These are phyloP conservation scores for Eupithecia inturbata DNA, from an alignment of 2,888 invertebrate species.

Conservation along the genomic window DNA sequence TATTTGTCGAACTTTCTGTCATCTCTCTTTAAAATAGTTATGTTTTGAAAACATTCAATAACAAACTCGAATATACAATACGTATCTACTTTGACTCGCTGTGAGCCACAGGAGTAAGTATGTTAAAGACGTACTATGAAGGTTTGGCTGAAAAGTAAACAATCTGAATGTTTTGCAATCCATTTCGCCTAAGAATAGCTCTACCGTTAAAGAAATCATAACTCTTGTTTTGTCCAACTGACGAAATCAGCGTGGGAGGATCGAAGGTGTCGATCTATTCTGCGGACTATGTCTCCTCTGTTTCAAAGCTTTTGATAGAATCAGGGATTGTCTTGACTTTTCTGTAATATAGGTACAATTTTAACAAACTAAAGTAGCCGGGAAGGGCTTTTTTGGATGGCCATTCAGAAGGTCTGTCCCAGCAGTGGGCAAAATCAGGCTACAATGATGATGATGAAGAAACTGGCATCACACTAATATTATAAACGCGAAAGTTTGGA, in stretches of 20 bases:
- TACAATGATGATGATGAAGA: too few relatives aligned
- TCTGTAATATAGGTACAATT: too few relatives aligned
- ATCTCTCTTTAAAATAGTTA: not conserved
- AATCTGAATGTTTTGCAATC: not conserved
- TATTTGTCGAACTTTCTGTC: too few relatives aligned
- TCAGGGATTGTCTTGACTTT: not conserved
- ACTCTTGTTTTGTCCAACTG: constrained; percentile 34
- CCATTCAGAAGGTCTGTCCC: too few relatives aligned
- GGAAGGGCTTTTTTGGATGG: too few relatives aligned
- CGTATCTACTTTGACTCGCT: not conserved
- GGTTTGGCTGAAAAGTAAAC: not conserved
- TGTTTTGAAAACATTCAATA: not conserved
- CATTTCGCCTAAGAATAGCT: constrained; percentile 23
- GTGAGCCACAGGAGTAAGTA: not conserved
- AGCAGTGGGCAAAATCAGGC: too few relatives aligned
- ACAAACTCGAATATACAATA: too few relatives aligned
- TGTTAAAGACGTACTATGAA: not conserved
- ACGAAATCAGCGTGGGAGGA: constrained; percentile 38
- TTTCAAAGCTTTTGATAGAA: not conserved
- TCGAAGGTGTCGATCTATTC: constrained; percentile 13
- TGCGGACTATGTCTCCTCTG: constrained; percentile 7
- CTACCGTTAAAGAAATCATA: constrained; percentile 25
- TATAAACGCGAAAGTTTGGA: too few relatives aligned
- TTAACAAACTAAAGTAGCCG: too few relatives aligned
- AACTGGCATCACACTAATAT: too few relatives aligned